These are phyloP conservation scores for Reinhardtius hippoglossoides DNA, from an alignment of 2,113 vertebrate genomes.

Conservation along the genomic window DNA sequence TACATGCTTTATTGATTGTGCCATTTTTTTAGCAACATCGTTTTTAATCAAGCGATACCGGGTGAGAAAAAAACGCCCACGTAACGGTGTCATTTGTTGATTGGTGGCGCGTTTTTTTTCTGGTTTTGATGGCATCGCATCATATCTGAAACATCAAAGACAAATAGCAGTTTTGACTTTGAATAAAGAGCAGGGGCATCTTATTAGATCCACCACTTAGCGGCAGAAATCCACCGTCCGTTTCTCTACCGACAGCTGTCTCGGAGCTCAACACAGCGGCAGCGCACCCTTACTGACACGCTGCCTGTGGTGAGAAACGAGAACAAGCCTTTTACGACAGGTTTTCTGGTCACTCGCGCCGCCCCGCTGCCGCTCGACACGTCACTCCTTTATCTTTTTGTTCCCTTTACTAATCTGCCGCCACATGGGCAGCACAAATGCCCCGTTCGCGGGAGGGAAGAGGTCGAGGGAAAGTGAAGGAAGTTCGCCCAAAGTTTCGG, in stretches of 20 bases:
- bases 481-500: constrained; percentile 22
- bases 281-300: constrained; percentile 31
- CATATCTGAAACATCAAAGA: constrained; percentile 28
- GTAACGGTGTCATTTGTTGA: not conserved
- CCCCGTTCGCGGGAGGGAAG: not conserved
- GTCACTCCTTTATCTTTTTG: not conserved
- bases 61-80: not conserved
- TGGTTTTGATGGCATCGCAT: not conserved
- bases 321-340: constrained; percentile 26
- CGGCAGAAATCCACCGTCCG: too few species aligned
- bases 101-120: not conserved
- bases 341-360: constrained; percentile 27
- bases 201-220: not conserved
- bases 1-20: not conserved
- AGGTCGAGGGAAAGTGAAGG: not conserved
- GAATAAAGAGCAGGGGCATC: not conserved
- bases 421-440: not conserved
- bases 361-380: not conserved
- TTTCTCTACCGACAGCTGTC: constrained; percentile 22
- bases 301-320: constrained; percentile 24
- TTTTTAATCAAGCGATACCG: not conserved
- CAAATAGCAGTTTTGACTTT: constrained; percentile 9
- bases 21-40: not conserved
- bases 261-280: constrained; percentile 31
- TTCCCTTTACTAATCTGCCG: constrained; percentile 12